Percentiles rank a stretch among this genome's conserved stretches.
phyloP scores from a whole-genome alignment of 2,797 vertebrate species.

The Poecilia velifera region DNA sequence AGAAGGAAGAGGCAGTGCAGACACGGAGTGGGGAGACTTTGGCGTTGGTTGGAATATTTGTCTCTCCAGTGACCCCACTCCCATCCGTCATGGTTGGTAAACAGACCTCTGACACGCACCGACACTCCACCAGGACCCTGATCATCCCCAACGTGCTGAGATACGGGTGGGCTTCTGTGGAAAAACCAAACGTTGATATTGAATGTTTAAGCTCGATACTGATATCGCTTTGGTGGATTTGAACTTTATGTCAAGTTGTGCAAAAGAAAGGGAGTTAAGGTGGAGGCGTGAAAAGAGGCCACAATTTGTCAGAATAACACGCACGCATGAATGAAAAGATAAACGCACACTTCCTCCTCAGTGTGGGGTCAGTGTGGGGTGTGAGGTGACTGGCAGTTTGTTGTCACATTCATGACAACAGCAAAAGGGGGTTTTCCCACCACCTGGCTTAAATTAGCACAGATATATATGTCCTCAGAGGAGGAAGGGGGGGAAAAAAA shows the following conservation, averaged over 20 bases:
- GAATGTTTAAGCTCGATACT: background rate
- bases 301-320: background rate
- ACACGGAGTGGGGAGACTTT: constrained; percentile 8
- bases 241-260: background rate
- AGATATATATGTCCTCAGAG: constrained; percentile 49
- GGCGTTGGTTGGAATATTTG: constrained; percentile 61
- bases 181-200: constrained; percentile 1
- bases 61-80: constrained; percentile 77
- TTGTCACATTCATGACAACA: constrained; percentile 66
- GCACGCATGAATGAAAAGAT: constrained; percentile 15
- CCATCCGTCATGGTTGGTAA: constrained; percentile 80
- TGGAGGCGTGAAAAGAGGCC: background rate
- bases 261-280: background rate
- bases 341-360: constrained; percentile 48
- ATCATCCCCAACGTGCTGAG: constrained; percentile 38
- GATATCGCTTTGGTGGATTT: background rate
- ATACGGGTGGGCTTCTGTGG: constrained; percentile 62
- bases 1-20: constrained; percentile 10
- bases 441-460: constrained; percentile 70
- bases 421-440: constrained; percentile 53
- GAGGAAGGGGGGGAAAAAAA: too few relatives aligned
- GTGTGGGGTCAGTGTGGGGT: constrained; percentile 52
- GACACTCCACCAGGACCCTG: constrained; percentile 64
- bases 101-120: constrained; percentile 78
- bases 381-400: constrained; percentile 69